A percentile compares a stretch with the other conserved stretches of the same genome.
Evolutionary conservation across 2,113 vertebrate species (phyloP).

Genomic region (Phasianus colchicus): DNA sequence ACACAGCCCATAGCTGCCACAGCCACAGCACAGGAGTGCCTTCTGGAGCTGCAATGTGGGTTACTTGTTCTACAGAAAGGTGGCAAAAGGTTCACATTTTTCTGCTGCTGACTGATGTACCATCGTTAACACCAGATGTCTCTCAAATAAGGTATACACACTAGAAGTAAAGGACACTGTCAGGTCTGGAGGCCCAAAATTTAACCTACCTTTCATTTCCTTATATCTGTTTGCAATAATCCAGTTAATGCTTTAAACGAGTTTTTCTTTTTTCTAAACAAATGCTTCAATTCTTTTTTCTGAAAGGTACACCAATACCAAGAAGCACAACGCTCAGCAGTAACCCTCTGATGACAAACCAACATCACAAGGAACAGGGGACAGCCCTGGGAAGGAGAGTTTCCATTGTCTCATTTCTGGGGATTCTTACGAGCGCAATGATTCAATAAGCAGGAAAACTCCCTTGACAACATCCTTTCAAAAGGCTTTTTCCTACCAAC

Average conservation of each 20-base stretch:
- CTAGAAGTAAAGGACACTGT: not conserved
- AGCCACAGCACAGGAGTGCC: not conserved
- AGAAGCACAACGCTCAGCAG: slow-evolving; percentile 63
- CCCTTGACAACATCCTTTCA: not conserved
- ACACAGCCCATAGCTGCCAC: not conserved
- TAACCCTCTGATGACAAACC: slow-evolving; percentile 45
- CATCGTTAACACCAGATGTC: not conserved
- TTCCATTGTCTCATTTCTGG: not conserved
- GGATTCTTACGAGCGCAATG: not conserved
- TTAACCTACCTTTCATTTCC: slow-evolving; percentile 71
- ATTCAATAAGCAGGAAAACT: not conserved
- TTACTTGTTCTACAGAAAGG: not conserved
- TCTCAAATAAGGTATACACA: not conserved
- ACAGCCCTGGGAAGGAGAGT: not conserved
- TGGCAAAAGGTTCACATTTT: not conserved
- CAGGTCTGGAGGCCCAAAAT: slow-evolving; percentile 46
- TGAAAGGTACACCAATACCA: slow-evolving; percentile 71
- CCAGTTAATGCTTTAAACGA: slow-evolving; percentile 65
- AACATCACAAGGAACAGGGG: not conserved
- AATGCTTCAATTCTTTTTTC: slow-evolving; percentile 69
- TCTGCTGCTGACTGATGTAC: not conserved
- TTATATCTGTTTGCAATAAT: slow-evolving; percentile 71
- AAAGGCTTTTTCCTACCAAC: not conserved
- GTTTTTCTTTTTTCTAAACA: slow-evolving; percentile 67
- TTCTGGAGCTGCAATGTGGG: not conserved